These are phyloP conservation scores for Pedionomus torquatus DNA, from an alignment of 2,113 vertebrate species.

Conservation along the genomic window DNA sequence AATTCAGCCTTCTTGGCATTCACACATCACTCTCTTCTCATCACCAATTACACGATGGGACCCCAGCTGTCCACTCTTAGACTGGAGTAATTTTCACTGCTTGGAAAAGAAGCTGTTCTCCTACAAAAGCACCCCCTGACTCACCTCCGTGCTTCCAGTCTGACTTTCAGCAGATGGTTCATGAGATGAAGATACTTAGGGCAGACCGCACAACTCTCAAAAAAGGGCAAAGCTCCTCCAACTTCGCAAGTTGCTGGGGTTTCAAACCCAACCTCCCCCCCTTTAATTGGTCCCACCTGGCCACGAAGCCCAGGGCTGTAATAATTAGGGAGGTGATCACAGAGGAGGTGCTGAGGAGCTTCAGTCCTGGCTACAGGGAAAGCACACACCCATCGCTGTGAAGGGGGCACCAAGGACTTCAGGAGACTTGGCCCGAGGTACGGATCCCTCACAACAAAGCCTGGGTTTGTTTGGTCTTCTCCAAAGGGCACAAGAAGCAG, in stretches of 20 bases:
- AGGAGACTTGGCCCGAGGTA: neutral
- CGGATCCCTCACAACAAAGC: neutral
- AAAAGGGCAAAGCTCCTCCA: neutral
- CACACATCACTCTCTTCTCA: neutral
- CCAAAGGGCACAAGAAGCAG: neutral
- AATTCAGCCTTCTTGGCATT: neutral
- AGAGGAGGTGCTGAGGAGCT: neutral
- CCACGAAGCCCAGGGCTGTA: neutral
- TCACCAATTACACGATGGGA: neutral
- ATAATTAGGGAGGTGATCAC: neutral
- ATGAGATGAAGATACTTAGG: neutral
- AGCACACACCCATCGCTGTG: rapidly evolving
- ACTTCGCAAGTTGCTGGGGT: rapidly evolving
- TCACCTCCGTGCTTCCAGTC: neutral
- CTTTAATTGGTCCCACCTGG: constrained; percentile 25
- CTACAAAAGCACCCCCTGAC: neutral
- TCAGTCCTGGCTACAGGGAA: neutral
- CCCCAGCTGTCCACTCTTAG: neutral
- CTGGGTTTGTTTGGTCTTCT: neutral
- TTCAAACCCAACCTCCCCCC: neutral
- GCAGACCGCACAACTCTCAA: neutral
- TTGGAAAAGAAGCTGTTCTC: neutral
- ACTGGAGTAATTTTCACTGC: neutral
- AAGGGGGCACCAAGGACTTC: neutral
- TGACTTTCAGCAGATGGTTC: neutral